Base-by-base conservation (phyloP, 2,888 invertebrate genomes). In the Heliconius ismenius region DNA sequence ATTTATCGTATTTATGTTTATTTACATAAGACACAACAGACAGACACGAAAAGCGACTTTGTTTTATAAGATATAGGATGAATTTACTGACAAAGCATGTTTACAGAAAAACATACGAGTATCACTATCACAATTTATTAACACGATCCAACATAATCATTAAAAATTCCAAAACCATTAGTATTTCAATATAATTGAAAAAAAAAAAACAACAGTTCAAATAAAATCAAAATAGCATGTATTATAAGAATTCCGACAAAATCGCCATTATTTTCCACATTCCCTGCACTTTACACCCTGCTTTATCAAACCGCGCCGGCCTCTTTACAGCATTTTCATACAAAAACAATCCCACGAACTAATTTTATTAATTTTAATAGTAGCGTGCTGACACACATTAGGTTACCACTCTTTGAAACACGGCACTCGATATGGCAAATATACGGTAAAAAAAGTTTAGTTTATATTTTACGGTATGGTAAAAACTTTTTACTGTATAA, bases 281-380 rank as follows among this genome's bases (percentile, higher is more conserved):
- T 77, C 69, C 60, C n/a, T 73, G 26, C 63, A 74, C 49, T 64
- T 77, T 76, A 76, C 75, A 78, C 76, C 76, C 78, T 67, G 74
- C 60, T 74, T 73, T 73, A 63, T 70, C 69, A 72, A 69, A 39
- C 75, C 24, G 64, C 63, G 49, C 9, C 49, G 68, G 75, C 24
- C 49, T 80, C 76, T 79, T 80, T 74, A 80, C 76, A 74, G 64
- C 76, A 80, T 67, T 67, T 67, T 26, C 43, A 43, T 78, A 77
- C 78, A 78, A 62, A 62, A 72, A 79, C 74, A 78, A 79, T 77
- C 68, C 65, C 60, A 58, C 49, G 73, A 75, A 88, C 89, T 89
- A 91, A 91, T 93, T 92, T 92, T 93, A 92, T 92, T 93, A 93
- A 92, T 94, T 93, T 91, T 92, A 93, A 93, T 93, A 90, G 90